Conservation (phyloP, 2,113 vertebrate species). For the Epinephelus fuscoguttatus region DNA sequence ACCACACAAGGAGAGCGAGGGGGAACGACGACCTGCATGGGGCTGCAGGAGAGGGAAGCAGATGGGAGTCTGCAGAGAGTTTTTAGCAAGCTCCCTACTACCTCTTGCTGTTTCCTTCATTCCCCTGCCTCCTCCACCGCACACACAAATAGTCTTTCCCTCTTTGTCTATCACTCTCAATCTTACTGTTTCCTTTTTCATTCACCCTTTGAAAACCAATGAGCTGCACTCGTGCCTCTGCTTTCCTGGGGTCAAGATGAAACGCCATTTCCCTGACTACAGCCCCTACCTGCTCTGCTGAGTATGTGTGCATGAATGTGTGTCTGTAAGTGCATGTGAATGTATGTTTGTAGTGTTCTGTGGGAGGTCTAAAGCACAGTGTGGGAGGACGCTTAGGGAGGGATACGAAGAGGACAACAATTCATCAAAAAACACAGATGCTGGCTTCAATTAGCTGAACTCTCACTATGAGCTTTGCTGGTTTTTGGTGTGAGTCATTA, state of each 20-base stretch:
- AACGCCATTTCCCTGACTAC: slow-evolving; percentile 20
- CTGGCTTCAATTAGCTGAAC: slow-evolving; percentile 72
- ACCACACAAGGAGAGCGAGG: slow-evolving; percentile 84
- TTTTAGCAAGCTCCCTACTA: slow-evolving; percentile 45
- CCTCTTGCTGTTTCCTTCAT: slow-evolving; percentile 17
- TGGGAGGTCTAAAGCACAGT: slow-evolving; percentile 71
- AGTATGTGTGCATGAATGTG: slow-evolving; percentile 8
- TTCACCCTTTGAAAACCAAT: slow-evolving; percentile 61
- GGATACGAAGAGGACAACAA: slow-evolving; percentile 65
- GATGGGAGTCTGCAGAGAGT: slow-evolving; percentile 45
- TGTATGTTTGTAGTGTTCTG: slow-evolving; percentile 33
- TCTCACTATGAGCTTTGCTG: slow-evolving; percentile 16
- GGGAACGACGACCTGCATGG: slow-evolving; percentile 47
- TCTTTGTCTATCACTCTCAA: slow-evolving; percentile 31
- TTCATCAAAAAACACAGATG: slow-evolving; percentile 59
- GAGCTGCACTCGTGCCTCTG: slow-evolving; percentile 45
- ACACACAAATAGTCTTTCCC: slow-evolving; percentile 14
- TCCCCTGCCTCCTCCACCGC: slow-evolving; percentile 4
- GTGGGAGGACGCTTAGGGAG: slow-evolving; percentile 66
- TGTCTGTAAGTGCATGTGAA: background rate
- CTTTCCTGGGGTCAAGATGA: slow-evolving; percentile 51
- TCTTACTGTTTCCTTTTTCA: slow-evolving; percentile 42
- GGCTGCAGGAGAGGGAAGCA: slow-evolving; percentile 52
- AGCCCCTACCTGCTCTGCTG: slow-evolving; percentile 58
- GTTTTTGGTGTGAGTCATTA: slow-evolving; percentile 52